Evolutionary conservation across 2,888 invertebrate species (phyloP), one percentile per base, ranked within the genome.

Genomic region (Mimas tiliae): DNA sequence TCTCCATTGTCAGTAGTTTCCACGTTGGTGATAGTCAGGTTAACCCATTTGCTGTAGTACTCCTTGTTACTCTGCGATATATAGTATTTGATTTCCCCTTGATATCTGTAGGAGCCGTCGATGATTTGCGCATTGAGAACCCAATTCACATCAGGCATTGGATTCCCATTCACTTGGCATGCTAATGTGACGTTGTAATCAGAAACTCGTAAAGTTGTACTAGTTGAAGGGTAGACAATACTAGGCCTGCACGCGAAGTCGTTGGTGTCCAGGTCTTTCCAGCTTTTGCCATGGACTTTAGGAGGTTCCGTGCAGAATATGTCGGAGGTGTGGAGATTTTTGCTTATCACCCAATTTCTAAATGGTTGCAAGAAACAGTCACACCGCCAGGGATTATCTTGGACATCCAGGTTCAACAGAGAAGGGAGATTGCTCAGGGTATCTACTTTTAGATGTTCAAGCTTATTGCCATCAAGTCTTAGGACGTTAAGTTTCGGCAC

Each of bases 351-450:
- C 95, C 96, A 97, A 79, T 97, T 96, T 58, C 97, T 95, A 73
- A 98, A 97, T 19, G 95, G 94, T 79, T 97, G 96, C 65, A 98
- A 90, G 70, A 96, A 95, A 80, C 98, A 98, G 81, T 98, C 97
- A 82, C 98, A 98, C 69, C 96, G 95, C 98, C 98, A 98, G 0
- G 96, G 97, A 83, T 98, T 98, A 69, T 96, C 95, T 71, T 96
- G 95, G 0, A 98, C 93, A 65, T 96, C 96, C 53, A 98, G 90
- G 77, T 96, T 96, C 34, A 95, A 95, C 65, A 98, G 86, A 70
- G 95, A 96, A 1, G 94, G 94, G 65, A 98, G 88, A 45, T 94
- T 94, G 66, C 94, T 94, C 67, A 97, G 95, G 7, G 96, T 95
- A 68, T 96, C 95, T 62, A 95, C 91, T 77, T 94, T 95, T 62